phyloP scores from a whole-genome alignment of 2,797 vertebrate species.

The Phrynocephalus forsythii region DNA sequence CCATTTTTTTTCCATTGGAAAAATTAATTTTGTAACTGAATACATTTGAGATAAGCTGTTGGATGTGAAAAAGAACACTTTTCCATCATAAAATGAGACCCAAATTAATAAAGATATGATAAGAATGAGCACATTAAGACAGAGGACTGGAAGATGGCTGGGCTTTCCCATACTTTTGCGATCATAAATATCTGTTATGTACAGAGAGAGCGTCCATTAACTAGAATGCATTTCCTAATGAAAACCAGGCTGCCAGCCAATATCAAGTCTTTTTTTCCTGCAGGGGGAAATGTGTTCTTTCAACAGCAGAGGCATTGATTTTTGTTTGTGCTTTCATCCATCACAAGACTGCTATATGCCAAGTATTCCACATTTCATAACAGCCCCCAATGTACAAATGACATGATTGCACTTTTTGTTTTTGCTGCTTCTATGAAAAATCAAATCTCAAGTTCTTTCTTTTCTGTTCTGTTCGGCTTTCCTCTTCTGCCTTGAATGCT shows the following conservation, averaged over 20 bases:
- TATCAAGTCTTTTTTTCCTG: constrained; percentile 69
- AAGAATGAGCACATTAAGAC: constrained; percentile 43
- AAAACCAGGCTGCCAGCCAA: constrained; percentile 72
- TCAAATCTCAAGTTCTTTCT: constrained; percentile 25
- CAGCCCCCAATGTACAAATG: constrained; percentile 62
- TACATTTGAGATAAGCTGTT: neutral
- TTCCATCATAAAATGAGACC: neutral
- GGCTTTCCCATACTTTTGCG: constrained; percentile 62
- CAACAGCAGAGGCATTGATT: constrained; percentile 72
- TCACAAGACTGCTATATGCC: constrained; percentile 65
- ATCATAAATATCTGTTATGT: constrained; percentile 71
- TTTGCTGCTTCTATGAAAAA: constrained; percentile 29
- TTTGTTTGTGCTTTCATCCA: constrained; percentile 75
- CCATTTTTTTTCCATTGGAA: neutral
- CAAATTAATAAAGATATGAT: constrained; percentile 16
- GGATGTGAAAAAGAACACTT: neutral
- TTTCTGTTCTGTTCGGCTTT: neutral
- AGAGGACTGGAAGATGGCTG: constrained; percentile 47
- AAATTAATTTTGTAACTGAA: neutral
- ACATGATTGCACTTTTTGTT: constrained; percentile 65
- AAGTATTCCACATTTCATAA: constrained; percentile 66
- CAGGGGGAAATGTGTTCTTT: constrained; percentile 71
- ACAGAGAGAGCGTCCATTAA: constrained; percentile 73
- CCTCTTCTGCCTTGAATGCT: constrained; percentile 1
- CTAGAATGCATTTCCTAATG: constrained; percentile 72